Evolutionary conservation across 2,888 invertebrate genomes (phyloP).

Genomic region (Acrobasis consociella): DNA sequence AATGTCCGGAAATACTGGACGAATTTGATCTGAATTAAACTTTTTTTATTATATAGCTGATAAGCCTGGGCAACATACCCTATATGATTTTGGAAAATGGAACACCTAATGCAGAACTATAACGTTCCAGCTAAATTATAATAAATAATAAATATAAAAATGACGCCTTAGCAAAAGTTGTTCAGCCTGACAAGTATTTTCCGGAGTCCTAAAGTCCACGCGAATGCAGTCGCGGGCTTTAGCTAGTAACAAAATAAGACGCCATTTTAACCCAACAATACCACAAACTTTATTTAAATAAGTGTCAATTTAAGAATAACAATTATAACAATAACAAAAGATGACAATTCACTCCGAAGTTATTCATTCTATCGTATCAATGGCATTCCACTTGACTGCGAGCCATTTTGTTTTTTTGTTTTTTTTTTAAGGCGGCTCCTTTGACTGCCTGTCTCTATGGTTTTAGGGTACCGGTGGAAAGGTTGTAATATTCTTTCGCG

Average conservation of each 20-base stretch:
- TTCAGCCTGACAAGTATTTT: too few species aligned
- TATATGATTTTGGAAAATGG: too few species aligned
- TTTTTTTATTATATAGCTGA: too few species aligned
- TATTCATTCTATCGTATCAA: conserved; percentile 56
- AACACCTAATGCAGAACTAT: too few species aligned
- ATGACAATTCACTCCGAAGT: conserved; percentile 36
- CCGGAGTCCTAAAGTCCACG: too few species aligned
- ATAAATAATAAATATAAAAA: too few species aligned
- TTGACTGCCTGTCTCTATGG: conserved; percentile 24
- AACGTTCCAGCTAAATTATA: too few species aligned
- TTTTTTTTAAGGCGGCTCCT: conserved; percentile 54
- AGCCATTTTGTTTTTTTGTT: conserved; percentile 49
- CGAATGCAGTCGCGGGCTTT: too few species aligned
- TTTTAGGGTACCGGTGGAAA: conserved; percentile 11
- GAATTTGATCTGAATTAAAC: too few species aligned
- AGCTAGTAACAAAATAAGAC: neutral
- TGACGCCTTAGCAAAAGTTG: too few species aligned
- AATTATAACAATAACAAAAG: conserved; percentile 39
- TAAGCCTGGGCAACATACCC: too few species aligned
- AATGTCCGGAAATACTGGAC: too few species aligned
- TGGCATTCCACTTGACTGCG: conserved; percentile 65
- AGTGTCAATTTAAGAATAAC: conserved; percentile 36
- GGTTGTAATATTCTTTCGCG: neutral
- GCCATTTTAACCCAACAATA: conserved; percentile 16
- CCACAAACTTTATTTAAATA: conserved; percentile 24